These are phyloP conservation scores for Quadroppia sp. DNA, from an alignment of 2,888 invertebrate species.

Conservation along the genomic window DNA sequence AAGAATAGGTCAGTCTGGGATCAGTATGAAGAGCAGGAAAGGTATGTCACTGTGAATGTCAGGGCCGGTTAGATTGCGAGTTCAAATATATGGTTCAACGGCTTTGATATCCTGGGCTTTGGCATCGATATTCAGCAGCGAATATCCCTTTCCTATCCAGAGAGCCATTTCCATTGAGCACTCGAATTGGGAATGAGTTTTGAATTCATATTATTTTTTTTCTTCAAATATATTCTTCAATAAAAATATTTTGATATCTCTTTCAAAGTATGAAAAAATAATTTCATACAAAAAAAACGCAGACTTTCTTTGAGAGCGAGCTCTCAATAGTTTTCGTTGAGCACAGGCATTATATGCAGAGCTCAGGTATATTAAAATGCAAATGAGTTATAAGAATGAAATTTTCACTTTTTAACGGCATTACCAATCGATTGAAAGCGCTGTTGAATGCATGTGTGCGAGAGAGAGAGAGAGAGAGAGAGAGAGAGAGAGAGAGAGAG, in stretches of 20 bases:
- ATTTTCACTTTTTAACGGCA: constrained; percentile 7
- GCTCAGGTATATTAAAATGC: constrained; percentile 17
- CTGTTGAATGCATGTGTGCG: background rate
- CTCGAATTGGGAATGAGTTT: too few relatives aligned
- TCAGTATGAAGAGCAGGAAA: too few relatives aligned
- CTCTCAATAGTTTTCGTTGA: too few relatives aligned
- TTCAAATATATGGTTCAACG: too few relatives aligned
- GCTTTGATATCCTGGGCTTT: too few relatives aligned
- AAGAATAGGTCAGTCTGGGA: too few relatives aligned
- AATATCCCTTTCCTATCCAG: too few relatives aligned
- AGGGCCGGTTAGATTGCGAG: too few relatives aligned
- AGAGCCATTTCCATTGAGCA: too few relatives aligned
- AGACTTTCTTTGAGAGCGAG: background rate
- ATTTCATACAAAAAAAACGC: background rate
- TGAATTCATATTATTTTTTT: too few relatives aligned
- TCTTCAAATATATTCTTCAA: background rate
- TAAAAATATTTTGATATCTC: background rate
- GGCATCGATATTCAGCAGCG: too few relatives aligned
- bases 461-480: background rate
- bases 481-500: constrained; percentile 10
- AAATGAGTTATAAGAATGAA: background rate
- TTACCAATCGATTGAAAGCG: background rate
- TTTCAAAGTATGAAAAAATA: background rate
- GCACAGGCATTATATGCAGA: background rate
- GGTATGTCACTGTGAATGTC: too few relatives aligned